Conservation (phyloP, 2,888 invertebrate genomes). For the Parnassius mnemosyne region DNA sequence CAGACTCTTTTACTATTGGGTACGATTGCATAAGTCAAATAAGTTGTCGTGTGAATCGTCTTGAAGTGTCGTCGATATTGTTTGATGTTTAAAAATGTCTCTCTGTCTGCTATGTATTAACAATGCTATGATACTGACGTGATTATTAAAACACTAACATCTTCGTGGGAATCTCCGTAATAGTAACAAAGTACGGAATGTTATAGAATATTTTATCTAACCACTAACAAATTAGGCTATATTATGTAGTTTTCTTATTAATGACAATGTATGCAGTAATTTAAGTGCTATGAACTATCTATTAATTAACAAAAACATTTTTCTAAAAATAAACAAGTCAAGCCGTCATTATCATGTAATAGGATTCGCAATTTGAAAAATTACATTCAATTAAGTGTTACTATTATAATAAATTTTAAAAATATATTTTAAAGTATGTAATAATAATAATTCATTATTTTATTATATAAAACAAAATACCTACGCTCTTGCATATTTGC, state of each 20-base stretch:
- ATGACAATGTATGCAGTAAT: neutral
- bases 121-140: slow-evolving; percentile 18
- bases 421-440: no score
- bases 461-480: no score
- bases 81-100: slow-evolving; percentile 19
- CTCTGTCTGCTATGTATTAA: slow-evolving; percentile 24
- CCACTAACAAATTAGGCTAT: slow-evolving; percentile 4
- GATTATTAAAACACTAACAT: slow-evolving; percentile 24
- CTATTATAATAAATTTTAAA: no score
- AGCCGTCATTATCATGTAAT: no score
- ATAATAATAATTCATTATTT: no score
- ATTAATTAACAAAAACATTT: no score
- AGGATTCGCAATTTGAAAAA: no score
- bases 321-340: no score
- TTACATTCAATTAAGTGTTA: no score
- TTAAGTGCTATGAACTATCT: neutral
- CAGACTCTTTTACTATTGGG: slow-evolving; percentile 78
- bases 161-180: slow-evolving; percentile 22
- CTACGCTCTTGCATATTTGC: no score
- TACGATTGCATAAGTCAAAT: slow-evolving; percentile 61
- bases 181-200: slow-evolving; percentile 19
- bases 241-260: neutral
- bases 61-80: slow-evolving; percentile 27
- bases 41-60: slow-evolving; percentile 35
- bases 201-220: neutral